Evolutionary conservation across 1,140 invertebrate species (phyloP).

Genomic region (Apis florea): DNA sequence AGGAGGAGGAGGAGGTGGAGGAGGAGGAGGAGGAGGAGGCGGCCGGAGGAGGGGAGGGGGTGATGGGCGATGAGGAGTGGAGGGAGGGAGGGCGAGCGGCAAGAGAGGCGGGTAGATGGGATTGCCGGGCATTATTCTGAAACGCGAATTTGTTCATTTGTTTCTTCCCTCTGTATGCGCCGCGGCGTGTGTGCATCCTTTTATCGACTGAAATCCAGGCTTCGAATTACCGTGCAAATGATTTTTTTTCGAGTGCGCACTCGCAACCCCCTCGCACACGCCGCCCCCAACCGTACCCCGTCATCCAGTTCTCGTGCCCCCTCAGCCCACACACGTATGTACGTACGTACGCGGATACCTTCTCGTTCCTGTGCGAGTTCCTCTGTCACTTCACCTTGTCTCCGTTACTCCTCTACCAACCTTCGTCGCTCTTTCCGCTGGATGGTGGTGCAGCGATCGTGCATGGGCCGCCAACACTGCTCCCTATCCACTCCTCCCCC

Average conservation of each 20-base stretch:
- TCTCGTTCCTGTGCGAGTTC: not conserved
- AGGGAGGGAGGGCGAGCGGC: constrained; percentile 34
- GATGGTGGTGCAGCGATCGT: no score
- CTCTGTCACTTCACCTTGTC: constrained; percentile 5
- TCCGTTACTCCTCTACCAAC: constrained; percentile 44
- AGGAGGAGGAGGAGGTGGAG: constrained; percentile 24
- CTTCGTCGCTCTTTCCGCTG: constrained; percentile 12
- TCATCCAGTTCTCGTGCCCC: constrained; percentile 31
- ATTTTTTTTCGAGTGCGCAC: constrained; percentile 75
- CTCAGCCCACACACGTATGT: not conserved
- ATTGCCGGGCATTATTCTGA: constrained; percentile 81
- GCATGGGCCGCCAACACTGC: no score
- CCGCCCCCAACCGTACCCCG: constrained; percentile 2
- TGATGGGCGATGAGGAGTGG: constrained; percentile 37
- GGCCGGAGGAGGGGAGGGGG: constrained; percentile 23
- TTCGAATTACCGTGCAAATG: constrained; percentile 81
- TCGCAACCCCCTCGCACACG: constrained; percentile 2
- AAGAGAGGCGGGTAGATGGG: constrained; percentile 76
- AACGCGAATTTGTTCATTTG: constrained; percentile 81
- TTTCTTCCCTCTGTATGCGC: constrained; percentile 80
- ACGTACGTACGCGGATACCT: not conserved
- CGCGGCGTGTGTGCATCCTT: constrained; percentile 79
- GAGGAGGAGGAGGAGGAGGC: constrained; percentile 23
- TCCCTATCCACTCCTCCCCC: no score
- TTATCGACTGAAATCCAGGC: constrained; percentile 81